A percentile compares a stretch with the other conserved stretches of the same genome.
Conservation (phyloP, 2,113 vertebrate species). For the Podarcis raffonei region DNA sequence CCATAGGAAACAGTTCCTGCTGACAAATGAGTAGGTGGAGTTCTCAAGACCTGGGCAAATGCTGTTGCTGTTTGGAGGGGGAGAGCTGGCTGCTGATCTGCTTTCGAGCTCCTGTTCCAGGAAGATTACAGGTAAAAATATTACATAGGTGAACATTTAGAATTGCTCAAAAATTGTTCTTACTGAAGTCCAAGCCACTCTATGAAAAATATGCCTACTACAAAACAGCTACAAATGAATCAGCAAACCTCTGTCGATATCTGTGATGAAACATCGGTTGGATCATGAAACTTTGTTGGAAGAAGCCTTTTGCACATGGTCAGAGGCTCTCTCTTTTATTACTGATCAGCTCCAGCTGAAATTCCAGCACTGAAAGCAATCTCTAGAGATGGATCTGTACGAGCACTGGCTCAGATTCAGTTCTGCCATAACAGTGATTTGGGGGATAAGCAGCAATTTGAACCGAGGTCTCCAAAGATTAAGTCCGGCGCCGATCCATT, state of each 20-base stretch:
- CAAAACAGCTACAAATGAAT: not conserved
- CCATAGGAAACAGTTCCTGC: not conserved
- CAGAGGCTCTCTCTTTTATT: not conserved
- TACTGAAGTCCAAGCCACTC: not conserved
- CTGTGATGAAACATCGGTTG: not conserved
- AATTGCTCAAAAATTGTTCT: slow-evolving; percentile 8
- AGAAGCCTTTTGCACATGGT: not conserved
- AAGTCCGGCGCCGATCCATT: not conserved
- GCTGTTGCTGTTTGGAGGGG: not conserved
- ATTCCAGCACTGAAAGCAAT: not conserved
- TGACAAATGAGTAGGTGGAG: slow-evolving; percentile 13
- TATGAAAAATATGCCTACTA: not conserved
- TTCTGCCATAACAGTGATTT: not conserved
- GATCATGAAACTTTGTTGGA: not conserved
- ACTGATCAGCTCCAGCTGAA: not conserved
- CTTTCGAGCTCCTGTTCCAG: not conserved
- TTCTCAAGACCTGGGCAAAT: not conserved
- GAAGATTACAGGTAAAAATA: not conserved
- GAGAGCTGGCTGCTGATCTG: not conserved
- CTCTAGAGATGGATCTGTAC: not conserved
- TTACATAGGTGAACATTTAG: slow-evolving; percentile 2
- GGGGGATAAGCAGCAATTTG: not conserved
- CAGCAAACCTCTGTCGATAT: not conserved
- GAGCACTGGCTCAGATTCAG: not conserved
- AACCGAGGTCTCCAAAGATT: not conserved